These are phyloP conservation scores for Triplophysa tibetana DNA, from an alignment of 2,113 vertebrate species.

Conservation along the genomic window DNA sequence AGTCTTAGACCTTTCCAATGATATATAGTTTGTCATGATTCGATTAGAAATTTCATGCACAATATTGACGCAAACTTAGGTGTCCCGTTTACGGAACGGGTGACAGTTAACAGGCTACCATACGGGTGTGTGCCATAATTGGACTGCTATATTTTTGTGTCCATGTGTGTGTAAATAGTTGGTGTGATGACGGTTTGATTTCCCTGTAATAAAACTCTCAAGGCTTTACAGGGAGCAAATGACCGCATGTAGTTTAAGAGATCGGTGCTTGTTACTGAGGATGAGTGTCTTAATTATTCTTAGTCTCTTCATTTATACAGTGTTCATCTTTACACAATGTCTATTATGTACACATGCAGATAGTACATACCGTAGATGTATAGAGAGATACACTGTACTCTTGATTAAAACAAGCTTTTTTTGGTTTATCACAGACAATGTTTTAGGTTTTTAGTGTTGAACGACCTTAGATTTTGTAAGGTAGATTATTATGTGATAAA, in stretches of 20 bases:
- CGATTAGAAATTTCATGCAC: too few species aligned
- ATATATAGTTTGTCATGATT: too few species aligned
- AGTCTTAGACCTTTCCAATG: too few species aligned
- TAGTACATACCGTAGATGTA: neutral
- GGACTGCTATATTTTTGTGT: conserved; percentile 29
- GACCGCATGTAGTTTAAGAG: too few species aligned
- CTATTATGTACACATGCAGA: neutral
- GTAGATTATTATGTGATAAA: too few species aligned
- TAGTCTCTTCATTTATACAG: neutral
- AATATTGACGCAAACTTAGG: too few species aligned
- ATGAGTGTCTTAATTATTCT: neutral
- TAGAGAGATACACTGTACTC: neutral
- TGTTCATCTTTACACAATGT: neutral
- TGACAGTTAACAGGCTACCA: too few species aligned
- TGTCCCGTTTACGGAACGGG: too few species aligned
- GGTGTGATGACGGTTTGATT: neutral
- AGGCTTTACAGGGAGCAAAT: neutral
- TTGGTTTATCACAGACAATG: too few species aligned
- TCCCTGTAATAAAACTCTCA: neutral
- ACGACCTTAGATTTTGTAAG: too few species aligned
- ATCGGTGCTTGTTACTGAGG: neutral
- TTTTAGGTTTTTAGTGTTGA: too few species aligned
- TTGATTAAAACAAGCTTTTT: too few species aligned
- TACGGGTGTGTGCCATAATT: conserved; percentile 7
- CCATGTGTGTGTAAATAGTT: conserved; percentile 13